Evolutionary conservation across 2,797 vertebrate species (phyloP).

Genomic region (Centropyge bicolor): DNA sequence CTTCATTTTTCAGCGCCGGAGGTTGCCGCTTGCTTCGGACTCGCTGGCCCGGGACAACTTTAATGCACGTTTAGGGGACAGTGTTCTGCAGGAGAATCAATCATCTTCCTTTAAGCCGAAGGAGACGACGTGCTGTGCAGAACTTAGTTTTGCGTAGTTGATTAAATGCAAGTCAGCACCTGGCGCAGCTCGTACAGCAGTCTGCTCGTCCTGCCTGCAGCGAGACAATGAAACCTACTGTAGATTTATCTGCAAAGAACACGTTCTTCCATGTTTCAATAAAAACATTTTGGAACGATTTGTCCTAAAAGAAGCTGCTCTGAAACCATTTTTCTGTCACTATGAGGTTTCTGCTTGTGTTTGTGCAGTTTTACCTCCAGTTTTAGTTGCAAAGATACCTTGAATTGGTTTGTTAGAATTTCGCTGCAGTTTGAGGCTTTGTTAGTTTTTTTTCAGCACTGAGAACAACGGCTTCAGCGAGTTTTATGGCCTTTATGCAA

Average conservation of each 20-base stretch:
- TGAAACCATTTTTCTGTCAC: not conserved
- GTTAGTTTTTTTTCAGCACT: not conserved
- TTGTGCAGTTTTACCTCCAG: not conserved
- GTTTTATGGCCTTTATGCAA: not conserved
- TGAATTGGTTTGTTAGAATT: not conserved
- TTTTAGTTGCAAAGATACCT: not conserved
- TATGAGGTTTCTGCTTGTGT: not conserved
- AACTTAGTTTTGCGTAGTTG: not conserved
- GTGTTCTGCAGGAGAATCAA: not conserved
- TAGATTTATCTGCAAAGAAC: not conserved
- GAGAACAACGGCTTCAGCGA: conserved; percentile 5
- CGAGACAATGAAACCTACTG: not conserved
- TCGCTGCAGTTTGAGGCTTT: not conserved
- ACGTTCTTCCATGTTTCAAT: not conserved
- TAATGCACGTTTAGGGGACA: not conserved
- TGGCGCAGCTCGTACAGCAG: not conserved
- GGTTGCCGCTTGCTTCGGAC: no score
- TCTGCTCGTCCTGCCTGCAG: not conserved
- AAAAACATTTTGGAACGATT: not conserved
- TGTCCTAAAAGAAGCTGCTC: not conserved
- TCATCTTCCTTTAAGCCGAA: not conserved
- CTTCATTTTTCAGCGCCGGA: no score
- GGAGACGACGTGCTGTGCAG: not conserved
- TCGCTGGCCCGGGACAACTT: not conserved
- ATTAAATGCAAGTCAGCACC: not conserved